Evolutionary conservation across 2,888 invertebrate species (phyloP), one percentile per base, ranked within the genome.

Genomic region (Diaprepes abbreviatus): DNA sequence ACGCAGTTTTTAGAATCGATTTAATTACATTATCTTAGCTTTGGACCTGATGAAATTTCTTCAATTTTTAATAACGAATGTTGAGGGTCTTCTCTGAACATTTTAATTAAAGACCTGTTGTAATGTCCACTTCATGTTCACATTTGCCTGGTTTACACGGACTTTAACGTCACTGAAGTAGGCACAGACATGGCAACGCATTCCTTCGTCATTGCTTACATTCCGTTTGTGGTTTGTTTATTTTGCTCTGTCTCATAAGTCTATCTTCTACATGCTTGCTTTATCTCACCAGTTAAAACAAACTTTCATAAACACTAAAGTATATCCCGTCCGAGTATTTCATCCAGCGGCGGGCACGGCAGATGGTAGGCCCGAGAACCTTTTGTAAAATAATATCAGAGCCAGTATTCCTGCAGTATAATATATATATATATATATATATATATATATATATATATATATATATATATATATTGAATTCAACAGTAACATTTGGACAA

Each of bases 221-320:
- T 71, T 65, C 65, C 72, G 68, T 54, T 63, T 50, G 63, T 19
- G 45, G 60, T 69, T 59, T 72, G 72, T 72, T 72, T 72, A 72
- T 72, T 72, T 67, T 72, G 72, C 66, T 33, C 62, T 68, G 72
- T 65, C 68, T 36, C 71, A 71, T 71, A 68, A 71, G 67, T 71
- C 72, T 66, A 68, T 69, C 72, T 69, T 65, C 65, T 62, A 68
- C 58, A 63, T 57, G 72, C 64, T 67, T 60, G 72, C 66, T 72
- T 72, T 72, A 72, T 72, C 68, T 71, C 68, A 45, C 40, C 59
- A 62, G 60, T 67, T 71, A 64, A 71, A 71, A 65, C 50, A 67
- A 67, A 71, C 65, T 71, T 71, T 65, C 65, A 67, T 65, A 71
- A 71, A 67, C 71, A 71, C 57, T 55, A 55, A 60, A 60, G 45